Conservation (phyloP, 2,797 vertebrate species). For the Halcyon chelicuti region DNA sequence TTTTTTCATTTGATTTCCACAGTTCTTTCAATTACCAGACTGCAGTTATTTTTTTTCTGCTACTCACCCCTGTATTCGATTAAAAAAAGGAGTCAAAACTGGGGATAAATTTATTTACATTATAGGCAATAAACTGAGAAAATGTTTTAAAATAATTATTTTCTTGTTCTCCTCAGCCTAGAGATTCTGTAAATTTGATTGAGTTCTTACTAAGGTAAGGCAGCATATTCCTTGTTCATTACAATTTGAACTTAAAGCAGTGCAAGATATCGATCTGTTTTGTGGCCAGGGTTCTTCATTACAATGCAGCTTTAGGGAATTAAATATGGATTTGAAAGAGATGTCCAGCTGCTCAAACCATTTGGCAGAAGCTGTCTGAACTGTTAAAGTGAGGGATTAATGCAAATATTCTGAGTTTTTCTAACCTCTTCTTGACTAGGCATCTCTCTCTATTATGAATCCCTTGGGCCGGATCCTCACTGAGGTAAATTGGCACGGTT, state of each 20-base stretch:
- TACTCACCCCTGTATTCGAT: background rate
- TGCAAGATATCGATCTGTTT: constrained; percentile 39
- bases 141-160: background rate
- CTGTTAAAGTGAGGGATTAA: background rate
- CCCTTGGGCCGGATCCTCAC: constrained; percentile 35
- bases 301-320: constrained; percentile 52
- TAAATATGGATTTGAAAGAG: constrained; percentile 57
- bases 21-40: background rate
- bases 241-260: constrained; percentile 18
- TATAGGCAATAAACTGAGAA: background rate
- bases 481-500: background rate
- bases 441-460: constrained; percentile 55
- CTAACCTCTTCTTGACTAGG: constrained; percentile 29
- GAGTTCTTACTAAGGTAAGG: background rate
- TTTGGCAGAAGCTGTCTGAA: constrained; percentile 47
- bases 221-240: background rate
- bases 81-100: background rate
- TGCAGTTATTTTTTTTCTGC: background rate
- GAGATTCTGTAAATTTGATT: background rate
- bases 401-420: background rate
- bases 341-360: constrained; percentile 35
- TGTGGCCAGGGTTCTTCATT: constrained; percentile 9
- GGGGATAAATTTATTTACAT: background rate
- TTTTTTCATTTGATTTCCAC: background rate
- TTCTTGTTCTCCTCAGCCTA: background rate